phyloP scores from a whole-genome alignment of 2,113 vertebrate genomes.

The Neotoma lepida region DNA sequence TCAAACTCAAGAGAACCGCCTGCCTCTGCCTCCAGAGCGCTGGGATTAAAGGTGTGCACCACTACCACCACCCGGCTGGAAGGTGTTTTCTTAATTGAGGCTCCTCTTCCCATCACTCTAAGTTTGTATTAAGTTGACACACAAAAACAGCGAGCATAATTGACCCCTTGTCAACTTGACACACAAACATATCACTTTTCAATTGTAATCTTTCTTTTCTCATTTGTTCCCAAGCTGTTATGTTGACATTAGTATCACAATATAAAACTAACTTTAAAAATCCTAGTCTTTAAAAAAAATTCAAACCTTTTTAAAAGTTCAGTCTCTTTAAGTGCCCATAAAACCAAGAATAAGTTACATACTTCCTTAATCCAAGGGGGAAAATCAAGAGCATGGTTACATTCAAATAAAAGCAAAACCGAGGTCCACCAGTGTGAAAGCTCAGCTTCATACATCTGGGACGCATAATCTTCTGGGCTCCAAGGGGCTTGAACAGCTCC shows the following conservation, averaged over 20 bases:
- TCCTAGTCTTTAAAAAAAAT: not conserved
- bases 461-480: not conserved
- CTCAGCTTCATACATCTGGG: not conserved
- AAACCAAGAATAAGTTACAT: not conserved
- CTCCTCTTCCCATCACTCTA: not conserved
- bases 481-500: not conserved
- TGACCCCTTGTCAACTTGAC: not conserved
- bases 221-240: not conserved
- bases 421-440: not conserved
- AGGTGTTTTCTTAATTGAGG: not conserved
- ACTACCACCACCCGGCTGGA: not conserved
- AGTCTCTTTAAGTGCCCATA: not conserved
- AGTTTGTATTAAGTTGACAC: not conserved
- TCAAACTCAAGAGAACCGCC: not conserved
- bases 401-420: not conserved
- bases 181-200: not conserved
- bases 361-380: not conserved
- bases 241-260: not conserved
- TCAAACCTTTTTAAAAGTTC: not conserved
- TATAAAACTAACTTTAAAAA: not conserved
- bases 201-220: not conserved
- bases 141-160: not conserved
- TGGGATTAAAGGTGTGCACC: not conserved
- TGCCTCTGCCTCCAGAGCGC: not conserved
- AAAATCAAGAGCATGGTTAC: not conserved